A percentile compares a stretch with the other conserved stretches of the same genome.
Evolutionary conservation across 1,140 invertebrate genomes (phyloP).

Genomic region (Pogonomyrmex barbatus): DNA sequence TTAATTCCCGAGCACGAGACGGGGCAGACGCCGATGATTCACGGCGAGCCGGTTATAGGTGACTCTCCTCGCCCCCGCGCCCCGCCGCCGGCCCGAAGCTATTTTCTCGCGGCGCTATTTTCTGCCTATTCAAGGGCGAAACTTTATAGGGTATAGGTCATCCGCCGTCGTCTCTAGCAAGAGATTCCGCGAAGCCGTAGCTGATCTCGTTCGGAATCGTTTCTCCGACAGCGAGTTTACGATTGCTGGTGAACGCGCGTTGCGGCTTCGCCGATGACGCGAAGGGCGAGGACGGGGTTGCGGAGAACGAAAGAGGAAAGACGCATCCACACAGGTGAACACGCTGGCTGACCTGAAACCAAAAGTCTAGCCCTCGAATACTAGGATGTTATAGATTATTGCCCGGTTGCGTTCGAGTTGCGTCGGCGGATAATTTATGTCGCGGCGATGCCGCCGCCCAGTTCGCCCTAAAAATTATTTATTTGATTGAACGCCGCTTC

Average conservation of each 20-base stretch:
- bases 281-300: constrained; percentile 14
- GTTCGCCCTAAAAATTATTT: constrained; percentile 82
- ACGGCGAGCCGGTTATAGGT: constrained; percentile 71
- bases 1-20: constrained; percentile 72
- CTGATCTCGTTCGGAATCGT: constrained; percentile 59
- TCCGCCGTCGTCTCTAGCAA: constrained; percentile 59
- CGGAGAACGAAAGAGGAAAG: background rate
- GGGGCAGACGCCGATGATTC: constrained; percentile 76
- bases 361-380: constrained; percentile 36
- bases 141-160: constrained; percentile 63
- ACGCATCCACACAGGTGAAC: constrained; percentile 56
- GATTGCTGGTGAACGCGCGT: constrained; percentile 44
- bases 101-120: constrained; percentile 56
- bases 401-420: constrained; percentile 72
- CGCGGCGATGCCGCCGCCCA: constrained; percentile 79
- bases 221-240: constrained; percentile 68
- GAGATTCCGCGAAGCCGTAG: constrained; percentile 66
- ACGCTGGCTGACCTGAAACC: constrained; percentile 60
- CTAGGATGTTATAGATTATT: constrained; percentile 72
- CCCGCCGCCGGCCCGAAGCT: constrained; percentile 65
- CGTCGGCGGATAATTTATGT: constrained; percentile 84
- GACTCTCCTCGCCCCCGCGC: constrained; percentile 44
- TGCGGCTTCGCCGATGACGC: constrained; percentile 22
- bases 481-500: constrained; percentile 80
- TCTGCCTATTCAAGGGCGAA: constrained; percentile 62